A percentile compares a stretch with the other conserved stretches of the same genome.
Conservation (phyloP, 1,140 invertebrate genomes). For the Protaetia brevitarsis region DNA sequence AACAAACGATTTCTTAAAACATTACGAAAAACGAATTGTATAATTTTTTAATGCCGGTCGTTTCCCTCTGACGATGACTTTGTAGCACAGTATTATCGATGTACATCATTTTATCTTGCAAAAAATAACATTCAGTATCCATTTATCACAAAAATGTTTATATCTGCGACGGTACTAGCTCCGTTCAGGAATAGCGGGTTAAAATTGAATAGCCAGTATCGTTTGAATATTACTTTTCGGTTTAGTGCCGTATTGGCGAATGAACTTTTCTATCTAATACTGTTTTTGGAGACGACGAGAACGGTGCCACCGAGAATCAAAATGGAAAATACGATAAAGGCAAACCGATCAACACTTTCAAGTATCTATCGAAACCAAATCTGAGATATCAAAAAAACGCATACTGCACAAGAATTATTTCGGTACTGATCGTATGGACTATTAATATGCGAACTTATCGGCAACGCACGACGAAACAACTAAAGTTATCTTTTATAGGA, state of each 20-base stretch:
- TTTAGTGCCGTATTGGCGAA: constrained; percentile 44
- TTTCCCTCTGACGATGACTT: constrained; percentile 74
- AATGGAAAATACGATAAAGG: neutral
- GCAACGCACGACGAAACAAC: no score
- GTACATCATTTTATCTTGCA: constrained; percentile 54
- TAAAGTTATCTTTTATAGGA: neutral
- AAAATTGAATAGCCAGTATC: neutral
- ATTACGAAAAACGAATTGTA: constrained; percentile 82
- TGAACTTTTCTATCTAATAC: no score
- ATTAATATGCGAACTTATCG: no score
- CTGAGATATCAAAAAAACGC: neutral
- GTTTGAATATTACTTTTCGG: constrained; percentile 3
- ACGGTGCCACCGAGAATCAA: no score
- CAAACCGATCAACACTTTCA: constrained; percentile 10
- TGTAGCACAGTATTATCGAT: constrained; percentile 69
- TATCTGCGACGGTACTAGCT: neutral
- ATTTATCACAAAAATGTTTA: constrained; percentile 39
- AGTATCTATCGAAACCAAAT: neutral
- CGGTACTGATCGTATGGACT: no score
- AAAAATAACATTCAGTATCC: constrained; percentile 45
- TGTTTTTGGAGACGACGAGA: no score
- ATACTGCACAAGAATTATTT: neutral
- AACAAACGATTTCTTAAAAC: constrained; percentile 57
- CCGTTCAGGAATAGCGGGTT: neutral
- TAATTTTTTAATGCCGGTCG: constrained; percentile 77